A percentile compares a stretch with the other conserved stretches of the same genome.
Evolutionary conservation across 2,113 vertebrate genomes (phyloP).

Genomic region (Brachirus orientalis): DNA sequence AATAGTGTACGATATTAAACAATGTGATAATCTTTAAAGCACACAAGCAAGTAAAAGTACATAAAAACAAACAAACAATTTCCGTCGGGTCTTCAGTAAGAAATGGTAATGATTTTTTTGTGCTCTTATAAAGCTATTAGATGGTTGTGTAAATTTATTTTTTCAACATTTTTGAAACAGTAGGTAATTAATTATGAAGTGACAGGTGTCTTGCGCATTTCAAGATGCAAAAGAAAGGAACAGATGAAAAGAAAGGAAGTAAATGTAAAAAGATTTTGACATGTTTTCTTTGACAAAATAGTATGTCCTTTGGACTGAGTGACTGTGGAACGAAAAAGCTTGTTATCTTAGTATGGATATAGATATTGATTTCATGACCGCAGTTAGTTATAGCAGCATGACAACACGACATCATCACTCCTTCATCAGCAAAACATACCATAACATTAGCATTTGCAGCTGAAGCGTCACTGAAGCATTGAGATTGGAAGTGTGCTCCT

Average conservation of each 20-base stretch:
- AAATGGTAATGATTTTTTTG: no score
- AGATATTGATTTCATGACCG: constrained; percentile 5
- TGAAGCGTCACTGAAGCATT: background rate
- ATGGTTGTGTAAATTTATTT: no score
- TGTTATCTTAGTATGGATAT: background rate
- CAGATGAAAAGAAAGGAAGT: no score
- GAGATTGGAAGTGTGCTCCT: background rate
- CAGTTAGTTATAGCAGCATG: background rate
- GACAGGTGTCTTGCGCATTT: no score
- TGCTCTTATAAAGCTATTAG: no score
- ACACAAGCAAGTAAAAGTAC: background rate
- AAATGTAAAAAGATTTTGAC: background rate
- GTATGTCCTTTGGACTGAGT: background rate
- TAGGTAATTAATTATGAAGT: no score
- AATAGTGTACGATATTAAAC: constrained; percentile 15
- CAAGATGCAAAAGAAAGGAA: no score
- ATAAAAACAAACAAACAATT: no score
- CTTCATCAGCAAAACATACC: background rate
- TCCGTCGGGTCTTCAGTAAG: no score
- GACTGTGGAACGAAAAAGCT: constrained; percentile 1
- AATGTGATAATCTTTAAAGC: background rate
- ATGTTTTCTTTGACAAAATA: no score
- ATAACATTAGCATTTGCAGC: background rate
- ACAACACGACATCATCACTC: background rate
- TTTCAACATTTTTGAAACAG: no score